Conservation (phyloP, 2,113 vertebrate genomes). For the Sinocyclocheilus rhinocerous region DNA sequence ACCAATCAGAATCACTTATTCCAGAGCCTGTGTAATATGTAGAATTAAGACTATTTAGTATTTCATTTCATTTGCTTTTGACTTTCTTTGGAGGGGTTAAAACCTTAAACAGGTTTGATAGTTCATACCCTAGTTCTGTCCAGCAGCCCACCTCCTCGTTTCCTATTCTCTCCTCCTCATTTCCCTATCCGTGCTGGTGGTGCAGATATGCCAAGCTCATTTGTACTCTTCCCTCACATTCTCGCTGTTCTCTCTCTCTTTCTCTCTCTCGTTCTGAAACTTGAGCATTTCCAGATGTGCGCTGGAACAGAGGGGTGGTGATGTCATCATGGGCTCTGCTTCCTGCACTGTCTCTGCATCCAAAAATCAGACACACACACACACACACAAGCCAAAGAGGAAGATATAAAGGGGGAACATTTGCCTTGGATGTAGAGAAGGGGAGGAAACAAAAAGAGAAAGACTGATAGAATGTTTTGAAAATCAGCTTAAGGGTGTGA, state of each 20-base stretch:
- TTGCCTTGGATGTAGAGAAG: constrained; percentile 12
- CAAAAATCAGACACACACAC: constrained; percentile 61
- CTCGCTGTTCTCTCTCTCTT: background rate
- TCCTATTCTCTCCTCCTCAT: background rate
- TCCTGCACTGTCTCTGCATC: constrained; percentile 56
- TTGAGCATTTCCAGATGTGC: constrained; percentile 76
- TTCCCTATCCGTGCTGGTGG: constrained; percentile 8
- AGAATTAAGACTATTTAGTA: background rate
- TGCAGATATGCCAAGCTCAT: constrained; percentile 22
- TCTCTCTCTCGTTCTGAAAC: constrained; percentile 18
- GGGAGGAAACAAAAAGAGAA: constrained; percentile 28
- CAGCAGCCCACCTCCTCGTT: background rate
- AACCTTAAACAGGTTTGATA: background rate
- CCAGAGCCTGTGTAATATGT: background rate
- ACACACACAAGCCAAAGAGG: background rate
- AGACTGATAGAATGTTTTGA: constrained; percentile 58
- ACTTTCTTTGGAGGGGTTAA: background rate
- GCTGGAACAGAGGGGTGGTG: constrained; percentile 60
- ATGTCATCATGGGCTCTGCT: constrained; percentile 74
- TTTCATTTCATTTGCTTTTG: background rate
- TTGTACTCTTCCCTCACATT: constrained; percentile 27
- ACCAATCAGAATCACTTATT: background rate
- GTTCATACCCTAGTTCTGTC: constrained; percentile 2
- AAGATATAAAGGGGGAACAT: constrained; percentile 3
- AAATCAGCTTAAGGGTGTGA: constrained; percentile 60